Percentiles rank a stretch among this genome's conserved stretches.
These are phyloP conservation scores for Echeneis naucrates DNA, from an alignment of 2,797 vertebrate species.

Conservation along the genomic window DNA sequence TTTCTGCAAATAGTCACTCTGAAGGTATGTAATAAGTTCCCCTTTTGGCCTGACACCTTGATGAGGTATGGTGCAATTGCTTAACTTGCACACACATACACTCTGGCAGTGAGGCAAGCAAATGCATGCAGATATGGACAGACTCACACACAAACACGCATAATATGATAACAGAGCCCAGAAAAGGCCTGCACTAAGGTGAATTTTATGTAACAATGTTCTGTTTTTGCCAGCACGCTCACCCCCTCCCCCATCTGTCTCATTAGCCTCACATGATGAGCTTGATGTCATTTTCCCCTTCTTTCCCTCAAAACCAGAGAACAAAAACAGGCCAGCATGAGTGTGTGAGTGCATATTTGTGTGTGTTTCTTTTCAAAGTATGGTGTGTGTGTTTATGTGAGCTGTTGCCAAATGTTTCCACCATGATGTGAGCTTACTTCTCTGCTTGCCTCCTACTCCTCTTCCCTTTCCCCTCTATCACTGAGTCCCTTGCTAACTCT, in stretches of 20 bases:
- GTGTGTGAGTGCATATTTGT: constrained; percentile 39
- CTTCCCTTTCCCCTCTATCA: constrained; percentile 69
- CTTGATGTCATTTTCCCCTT: constrained; percentile 85
- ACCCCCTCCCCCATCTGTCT: constrained; percentile 67
- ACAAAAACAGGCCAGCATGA: constrained; percentile 77
- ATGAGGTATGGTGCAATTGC: constrained; percentile 33
- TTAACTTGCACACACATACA: constrained; percentile 6
- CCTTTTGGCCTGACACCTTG: constrained; percentile 39
- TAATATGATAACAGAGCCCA: constrained; percentile 50
- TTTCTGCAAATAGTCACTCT: constrained; percentile 48
- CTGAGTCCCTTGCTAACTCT: constrained; percentile 43
- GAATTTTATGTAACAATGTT: constrained; percentile 79
- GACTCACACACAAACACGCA: constrained; percentile 29
- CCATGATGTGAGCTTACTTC: constrained; percentile 82
- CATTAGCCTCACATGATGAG: constrained; percentile 85
- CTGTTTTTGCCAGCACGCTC: constrained; percentile 68
- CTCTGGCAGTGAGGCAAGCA: too few species aligned
- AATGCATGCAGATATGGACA: neutral
- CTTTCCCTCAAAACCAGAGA: constrained; percentile 74
- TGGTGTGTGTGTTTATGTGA: constrained; percentile 53
- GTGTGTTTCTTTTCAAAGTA: neutral
- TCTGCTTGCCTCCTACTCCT: constrained; percentile 70
- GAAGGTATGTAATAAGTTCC: constrained; percentile 48
- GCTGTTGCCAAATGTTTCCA: constrained; percentile 84
- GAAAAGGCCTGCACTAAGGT: constrained; percentile 49